phyloP scores from a whole-genome alignment of 2,113 vertebrate species.

The Mustelus asterias region DNA sequence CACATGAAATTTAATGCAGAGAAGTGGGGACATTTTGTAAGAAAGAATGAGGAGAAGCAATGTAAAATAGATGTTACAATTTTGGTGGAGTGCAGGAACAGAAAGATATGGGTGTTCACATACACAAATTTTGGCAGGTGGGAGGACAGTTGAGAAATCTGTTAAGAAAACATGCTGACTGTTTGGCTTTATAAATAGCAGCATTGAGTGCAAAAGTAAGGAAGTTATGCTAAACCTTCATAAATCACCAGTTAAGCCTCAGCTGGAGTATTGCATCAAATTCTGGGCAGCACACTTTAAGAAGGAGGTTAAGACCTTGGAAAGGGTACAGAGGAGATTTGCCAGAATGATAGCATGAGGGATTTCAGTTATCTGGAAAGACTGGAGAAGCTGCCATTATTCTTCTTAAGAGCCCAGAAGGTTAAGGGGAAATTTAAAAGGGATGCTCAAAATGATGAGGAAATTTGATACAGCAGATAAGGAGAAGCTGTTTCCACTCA shows the following conservation, averaged over 20 bases:
- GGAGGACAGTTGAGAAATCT: neutral
- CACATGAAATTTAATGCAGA: neutral
- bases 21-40: neutral
- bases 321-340: neutral
- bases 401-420: neutral
- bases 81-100: neutral
- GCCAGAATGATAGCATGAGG: neutral
- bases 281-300: neutral
- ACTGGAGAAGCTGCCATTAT: neutral
- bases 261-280: neutral
- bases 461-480: neutral
- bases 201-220: neutral
- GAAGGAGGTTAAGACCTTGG: neutral
- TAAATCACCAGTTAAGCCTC: neutral
- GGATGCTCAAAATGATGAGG: neutral
- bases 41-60: neutral
- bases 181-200: neutral
- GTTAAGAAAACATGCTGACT: neutral
- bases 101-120: neutral
- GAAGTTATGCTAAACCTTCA: neutral
- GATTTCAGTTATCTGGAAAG: neutral
- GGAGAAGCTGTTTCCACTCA: conserved; percentile 2
- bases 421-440: neutral
- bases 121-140: neutral
- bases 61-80: neutral